Evolutionary conservation across 2,888 invertebrate species (phyloP), one percentile per base, ranked within the genome.

Genomic region (Standfussiana lucernea): DNA sequence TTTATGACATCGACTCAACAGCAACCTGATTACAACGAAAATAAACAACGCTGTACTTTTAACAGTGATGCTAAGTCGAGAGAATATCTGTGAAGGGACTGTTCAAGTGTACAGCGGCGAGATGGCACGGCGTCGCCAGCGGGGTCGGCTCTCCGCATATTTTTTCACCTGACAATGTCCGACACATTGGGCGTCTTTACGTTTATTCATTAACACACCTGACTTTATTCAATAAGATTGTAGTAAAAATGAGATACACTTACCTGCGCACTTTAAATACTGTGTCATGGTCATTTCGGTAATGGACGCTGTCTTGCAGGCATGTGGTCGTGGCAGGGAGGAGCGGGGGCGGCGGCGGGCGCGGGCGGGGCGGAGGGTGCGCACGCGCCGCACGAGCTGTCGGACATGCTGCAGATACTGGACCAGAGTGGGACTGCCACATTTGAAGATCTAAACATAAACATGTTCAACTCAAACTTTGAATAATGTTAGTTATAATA

Each of bases 351-450:
- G 53, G 90, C 89, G 90, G 93, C 91, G 90, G 86, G 95, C 92
- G 89, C 84, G 72, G 88, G 77, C 73, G 86, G 89, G 8, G 89
- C 90, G 45, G 94, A 93, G 80, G 94, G 92, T 0, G 91, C 93
- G 53, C 97, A 97, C 76, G 97, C 97, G 62, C 97, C 98, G 61
- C 97, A 97, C 85, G 99, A 99, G 96, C 97, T 99, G 76, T 98
- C 98, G 28, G 99, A 99, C 91, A 99, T 99, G 99, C 97, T 99
- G 90, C 99, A 99, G 95, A 99, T 99, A 98, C 96, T 99, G 76
- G 98, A 99, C 95, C 98, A 98, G 93, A 98, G 98, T 90, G 98
- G 98, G 71, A 97, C 98, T 59, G 97, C 98, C 77, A 98, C 98
- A 45, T 99, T 99, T 93, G 99, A 99, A 93, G 99, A 99, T 94